These are phyloP conservation scores for Apoda limacodes DNA, from an alignment of 2,888 invertebrate genomes.

Conservation along the genomic window DNA sequence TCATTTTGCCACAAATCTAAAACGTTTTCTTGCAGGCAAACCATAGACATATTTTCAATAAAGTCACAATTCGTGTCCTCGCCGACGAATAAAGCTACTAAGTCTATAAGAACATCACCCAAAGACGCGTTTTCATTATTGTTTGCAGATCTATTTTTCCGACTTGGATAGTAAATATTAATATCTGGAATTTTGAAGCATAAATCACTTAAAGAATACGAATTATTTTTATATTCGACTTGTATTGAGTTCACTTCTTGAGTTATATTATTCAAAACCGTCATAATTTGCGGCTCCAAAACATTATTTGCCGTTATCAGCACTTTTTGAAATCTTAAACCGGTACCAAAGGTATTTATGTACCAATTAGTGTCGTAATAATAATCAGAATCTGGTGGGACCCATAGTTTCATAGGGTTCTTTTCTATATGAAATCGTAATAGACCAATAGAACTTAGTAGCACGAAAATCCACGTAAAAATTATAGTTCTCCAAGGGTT, in stretches of 20 bases:
- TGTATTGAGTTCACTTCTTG: conserved; percentile 51
- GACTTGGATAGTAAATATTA: conserved; percentile 38
- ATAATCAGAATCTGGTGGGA: conserved; percentile 78
- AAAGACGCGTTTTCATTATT: conserved; percentile 19
- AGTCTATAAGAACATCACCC: conserved; percentile 10
- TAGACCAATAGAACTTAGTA: conserved; percentile 72
- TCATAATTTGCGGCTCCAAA: conserved; percentile 70
- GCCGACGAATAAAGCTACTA: conserved; percentile 30
- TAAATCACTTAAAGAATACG: conserved; percentile 38
- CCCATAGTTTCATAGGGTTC: conserved; percentile 81
- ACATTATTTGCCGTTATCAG: conserved; percentile 76
- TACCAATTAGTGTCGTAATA: conserved; percentile 79
- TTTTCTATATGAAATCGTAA: conserved; percentile 77
- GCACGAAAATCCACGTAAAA: conserved; percentile 65
- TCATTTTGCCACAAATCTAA: conserved; percentile 79
- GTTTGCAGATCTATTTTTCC: conserved; percentile 29
- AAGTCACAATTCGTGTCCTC: background rate
- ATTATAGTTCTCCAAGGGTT: conserved; percentile 72
- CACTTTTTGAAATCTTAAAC: conserved; percentile 71
- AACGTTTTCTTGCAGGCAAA: conserved; percentile 74
- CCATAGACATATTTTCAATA: conserved; percentile 22
- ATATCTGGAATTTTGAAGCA: conserved; percentile 58
- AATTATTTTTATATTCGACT: conserved; percentile 32
- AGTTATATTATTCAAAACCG: conserved; percentile 61
- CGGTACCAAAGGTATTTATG: conserved; percentile 73